Evolutionary conservation across 2,888 invertebrate species (phyloP).

Genomic region (Drosophila ustulata): DNA sequence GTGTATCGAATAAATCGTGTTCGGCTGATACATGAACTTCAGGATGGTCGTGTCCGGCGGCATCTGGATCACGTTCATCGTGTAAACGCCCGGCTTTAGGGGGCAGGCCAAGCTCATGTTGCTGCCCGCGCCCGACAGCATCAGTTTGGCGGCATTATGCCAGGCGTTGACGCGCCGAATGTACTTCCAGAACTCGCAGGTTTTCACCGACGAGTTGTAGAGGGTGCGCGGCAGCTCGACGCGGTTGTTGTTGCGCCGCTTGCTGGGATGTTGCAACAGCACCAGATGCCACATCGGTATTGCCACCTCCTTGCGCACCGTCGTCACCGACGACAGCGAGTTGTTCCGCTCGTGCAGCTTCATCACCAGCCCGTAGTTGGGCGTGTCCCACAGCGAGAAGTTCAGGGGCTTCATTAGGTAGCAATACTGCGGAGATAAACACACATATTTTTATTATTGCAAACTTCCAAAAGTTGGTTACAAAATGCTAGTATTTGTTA

Average conservation of each 20-base stretch:
- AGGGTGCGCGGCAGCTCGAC: conserved; percentile 55
- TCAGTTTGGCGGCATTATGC: conserved; percentile 61
- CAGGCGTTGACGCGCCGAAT: conserved; percentile 71
- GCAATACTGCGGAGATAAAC: conserved; percentile 59
- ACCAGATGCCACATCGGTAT: conserved; percentile 75
- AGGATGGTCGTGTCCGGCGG: conserved; percentile 73
- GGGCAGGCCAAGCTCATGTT: conserved; percentile 79
- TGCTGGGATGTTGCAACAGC: conserved; percentile 63
- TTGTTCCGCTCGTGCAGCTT: conserved; percentile 60
- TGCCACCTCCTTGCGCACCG: conserved; percentile 65
- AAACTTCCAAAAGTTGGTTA: too few relatives aligned
- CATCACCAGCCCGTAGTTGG: conserved; percentile 64
- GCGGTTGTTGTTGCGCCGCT: conserved; percentile 1
- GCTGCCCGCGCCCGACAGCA: conserved; percentile 64
- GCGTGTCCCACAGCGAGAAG: conserved; percentile 58
- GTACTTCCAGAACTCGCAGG: conserved; percentile 76
- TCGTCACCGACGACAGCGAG: conserved; percentile 69
- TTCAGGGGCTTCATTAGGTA: conserved; percentile 68
- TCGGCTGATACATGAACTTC: conserved; percentile 78
- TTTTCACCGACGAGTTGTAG: conserved; percentile 68
- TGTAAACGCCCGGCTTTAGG: conserved; percentile 68
- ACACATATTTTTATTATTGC: too few relatives aligned
- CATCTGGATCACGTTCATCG: conserved; percentile 68
- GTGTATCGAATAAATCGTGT: conserved; percentile 67
- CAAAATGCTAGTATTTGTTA: too few relatives aligned